Evolutionary conservation across 1,140 invertebrate species (phyloP).

Genomic region (Scaptomyza hsui): DNA sequence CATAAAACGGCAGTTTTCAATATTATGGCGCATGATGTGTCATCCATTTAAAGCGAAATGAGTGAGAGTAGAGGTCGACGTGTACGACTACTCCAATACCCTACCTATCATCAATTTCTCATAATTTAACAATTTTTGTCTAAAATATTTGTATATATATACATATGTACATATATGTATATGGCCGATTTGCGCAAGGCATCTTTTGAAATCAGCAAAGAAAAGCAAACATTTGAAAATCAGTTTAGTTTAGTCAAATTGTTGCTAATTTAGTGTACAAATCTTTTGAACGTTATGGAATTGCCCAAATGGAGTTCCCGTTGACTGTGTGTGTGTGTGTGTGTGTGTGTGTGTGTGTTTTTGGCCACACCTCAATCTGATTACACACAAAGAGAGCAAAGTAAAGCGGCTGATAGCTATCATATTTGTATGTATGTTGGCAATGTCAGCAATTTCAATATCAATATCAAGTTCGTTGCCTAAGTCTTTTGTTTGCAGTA

Average conservation of each 20-base stretch:
- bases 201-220: conserved; percentile 16
- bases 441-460: conserved; percentile 73
- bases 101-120: neutral
- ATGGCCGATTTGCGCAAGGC: too few species aligned
- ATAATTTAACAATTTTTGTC: conserved; percentile 6
- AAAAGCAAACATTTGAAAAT: conserved; percentile 24
- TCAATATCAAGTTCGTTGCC: conserved; percentile 81
- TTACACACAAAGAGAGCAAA: conserved; percentile 9
- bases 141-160: too few species aligned
- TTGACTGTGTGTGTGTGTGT: conserved; percentile 2
- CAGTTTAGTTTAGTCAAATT: conserved; percentile 34
- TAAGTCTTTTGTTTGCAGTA: conserved; percentile 73
- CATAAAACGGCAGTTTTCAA: conserved; percentile 66
- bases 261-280: conserved; percentile 40
- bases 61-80: neutral
- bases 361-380: conserved; percentile 37
- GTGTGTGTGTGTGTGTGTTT: conserved; percentile 6
- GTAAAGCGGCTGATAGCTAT: conserved; percentile 8
- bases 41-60: conserved; percentile 8
- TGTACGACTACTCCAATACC: neutral
- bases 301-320: conserved; percentile 22
- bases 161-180: too few species aligned
- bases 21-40: conserved; percentile 32
- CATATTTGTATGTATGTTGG: conserved; percentile 16
- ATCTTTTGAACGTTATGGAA: conserved; percentile 12